Conservation (phyloP, 2,888 invertebrate genomes). For the Blastobasis adustella region DNA sequence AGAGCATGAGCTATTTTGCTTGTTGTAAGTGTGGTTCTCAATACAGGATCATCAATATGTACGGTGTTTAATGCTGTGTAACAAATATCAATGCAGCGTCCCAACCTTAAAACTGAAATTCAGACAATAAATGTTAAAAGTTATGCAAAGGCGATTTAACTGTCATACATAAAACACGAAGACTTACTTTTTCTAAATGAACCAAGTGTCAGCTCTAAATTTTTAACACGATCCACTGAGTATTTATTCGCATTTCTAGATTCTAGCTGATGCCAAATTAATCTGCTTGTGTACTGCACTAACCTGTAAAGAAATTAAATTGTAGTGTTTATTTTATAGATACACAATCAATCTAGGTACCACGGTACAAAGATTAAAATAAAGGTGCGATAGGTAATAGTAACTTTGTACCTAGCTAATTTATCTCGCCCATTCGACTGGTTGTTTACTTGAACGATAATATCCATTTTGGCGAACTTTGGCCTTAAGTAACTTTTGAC, state of each 20-base stretch:
- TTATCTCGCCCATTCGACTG: conserved; percentile 73
- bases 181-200: conserved; percentile 88
- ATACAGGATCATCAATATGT: conserved; percentile 80
- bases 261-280: conserved; percentile 86
- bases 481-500: background rate
- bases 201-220: conserved; percentile 87
- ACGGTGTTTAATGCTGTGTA: conserved; percentile 83
- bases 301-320: conserved; percentile 72
- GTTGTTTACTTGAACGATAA: conserved; percentile 66
- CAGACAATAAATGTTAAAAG: conserved; percentile 8
- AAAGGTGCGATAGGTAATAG: background rate
- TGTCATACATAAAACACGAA: background rate
- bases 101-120: conserved; percentile 87
- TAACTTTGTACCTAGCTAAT: conserved; percentile 57
- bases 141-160: background rate
- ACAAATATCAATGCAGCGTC: conserved; percentile 87
- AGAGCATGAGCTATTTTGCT: conserved; percentile 87
- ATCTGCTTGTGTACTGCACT: conserved; percentile 86
- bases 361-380: too few relatives aligned
- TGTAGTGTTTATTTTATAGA: background rate
- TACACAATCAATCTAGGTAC: too few relatives aligned
- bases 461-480: conserved; percentile 47
- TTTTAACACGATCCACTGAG: conserved; percentile 84
- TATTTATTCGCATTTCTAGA: conserved; percentile 76
- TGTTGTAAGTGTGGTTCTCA: conserved; percentile 82